Evolutionary conservation across 2,888 invertebrate species (phyloP).

Genomic region (Halocaridina rubra): DNA sequence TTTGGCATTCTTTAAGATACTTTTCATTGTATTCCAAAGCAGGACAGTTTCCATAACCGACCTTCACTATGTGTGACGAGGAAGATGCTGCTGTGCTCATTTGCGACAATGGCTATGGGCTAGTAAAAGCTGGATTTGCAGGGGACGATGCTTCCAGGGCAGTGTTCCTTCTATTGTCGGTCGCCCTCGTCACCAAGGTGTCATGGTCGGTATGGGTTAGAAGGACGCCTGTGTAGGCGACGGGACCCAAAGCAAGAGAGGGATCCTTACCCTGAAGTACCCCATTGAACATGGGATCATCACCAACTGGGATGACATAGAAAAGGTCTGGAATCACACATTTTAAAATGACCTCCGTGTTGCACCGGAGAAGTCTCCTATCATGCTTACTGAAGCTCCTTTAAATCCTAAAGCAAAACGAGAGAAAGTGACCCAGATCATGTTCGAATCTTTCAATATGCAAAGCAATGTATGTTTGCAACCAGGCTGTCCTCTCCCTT

Average conservation of each 20-base stretch:
- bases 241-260: slow-evolving; percentile 64
- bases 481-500: slow-evolving; percentile 80
- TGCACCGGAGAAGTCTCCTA: slow-evolving; percentile 82
- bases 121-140: neutral
- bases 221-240: slow-evolving; percentile 64
- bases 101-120: neutral
- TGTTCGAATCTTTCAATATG: slow-evolving; percentile 93
- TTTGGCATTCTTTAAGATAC: too few species aligned
- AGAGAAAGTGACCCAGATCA: slow-evolving; percentile 86
- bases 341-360: slow-evolving; percentile 98
- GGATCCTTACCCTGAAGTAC: slow-evolving; percentile 64
- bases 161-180: neutral
- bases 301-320: slow-evolving; percentile 99
- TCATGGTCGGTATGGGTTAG: slow-evolving; percentile 38
- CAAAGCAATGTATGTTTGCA: slow-evolving; percentile 94
- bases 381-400: slow-evolving; percentile 81
- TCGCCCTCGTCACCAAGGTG: slow-evolving; percentile 4
- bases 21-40: too few species aligned
- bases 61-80: neutral
- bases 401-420: slow-evolving; percentile 95
- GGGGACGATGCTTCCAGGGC: neutral
- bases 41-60: too few species aligned
- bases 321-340: slow-evolving; percentile 99
- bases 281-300: slow-evolving; percentile 64
- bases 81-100: neutral